Evolutionary conservation across 1,140 invertebrate genomes (phyloP), one percentile per base, ranked within the genome.

Genomic region (Caenorhabditis latens): DNA sequence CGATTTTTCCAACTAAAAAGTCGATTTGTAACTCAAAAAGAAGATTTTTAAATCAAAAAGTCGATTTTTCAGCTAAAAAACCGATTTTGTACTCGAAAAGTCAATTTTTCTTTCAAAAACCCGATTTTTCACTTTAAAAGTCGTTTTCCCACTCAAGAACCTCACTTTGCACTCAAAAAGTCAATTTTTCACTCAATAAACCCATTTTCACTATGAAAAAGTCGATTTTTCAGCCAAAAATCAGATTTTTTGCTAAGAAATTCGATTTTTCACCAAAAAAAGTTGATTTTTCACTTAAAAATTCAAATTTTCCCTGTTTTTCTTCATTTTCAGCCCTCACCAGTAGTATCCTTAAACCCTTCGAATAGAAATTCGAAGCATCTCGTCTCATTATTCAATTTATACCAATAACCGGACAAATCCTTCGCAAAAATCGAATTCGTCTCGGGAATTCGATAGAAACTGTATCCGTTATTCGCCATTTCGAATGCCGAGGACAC

Each of bases 391-490:
- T 79, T 79, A 50, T 79, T 79, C 71, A 79, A 42, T 53, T 40
- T 40, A 79, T 79, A 79, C 71, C 71, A 79, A 42, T 79, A 79
- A 13, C 71, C 71, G 4, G 71, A 79, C 21, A 79, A 79, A 79
- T 79, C 71, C 19, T 79, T 79, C n/a, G 71, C 71, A 24, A 79
- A 79, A 48, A 79, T n/a, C 0, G 43, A 24, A 50, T 79, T 79
- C n/a, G 6, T 9, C 7, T 7, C 32, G 3, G 9, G n/a, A 24
- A 50, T 79, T 50, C 46, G 6, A 79, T 79, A 24, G 53, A 79
- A 79, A 50, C 71, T 79, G 24, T 79, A 79, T 48, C 71, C 71
- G 21, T 79, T 79, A 43, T 79, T 79, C 2, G 71, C 71, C 11
- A 79, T 14, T 53, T 79, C 71, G 9, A 79, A 79, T 13, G 46